A percentile compares a stretch with the other conserved stretches of the same genome.
Conservation (phyloP, 2,113 vertebrate genomes). For the Eonycteris spelaea region DNA sequence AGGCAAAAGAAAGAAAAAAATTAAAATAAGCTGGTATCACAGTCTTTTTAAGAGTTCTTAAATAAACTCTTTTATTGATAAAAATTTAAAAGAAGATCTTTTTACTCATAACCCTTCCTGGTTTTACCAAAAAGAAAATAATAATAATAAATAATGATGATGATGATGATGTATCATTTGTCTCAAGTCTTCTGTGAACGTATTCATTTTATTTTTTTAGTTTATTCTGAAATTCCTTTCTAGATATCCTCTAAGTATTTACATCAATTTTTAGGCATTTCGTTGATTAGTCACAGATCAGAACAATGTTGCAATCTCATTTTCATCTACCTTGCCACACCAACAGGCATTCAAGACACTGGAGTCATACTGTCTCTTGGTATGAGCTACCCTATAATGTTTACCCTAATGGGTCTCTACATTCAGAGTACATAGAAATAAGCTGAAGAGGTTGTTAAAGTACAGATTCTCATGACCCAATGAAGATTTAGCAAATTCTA, state of each 20-base stretch:
- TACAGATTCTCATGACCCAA: background rate
- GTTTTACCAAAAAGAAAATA: background rate
- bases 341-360: background rate
- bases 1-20: background rate
- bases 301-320: background rate
- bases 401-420: background rate
- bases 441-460: background rate
- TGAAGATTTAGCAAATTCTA: background rate
- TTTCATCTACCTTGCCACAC: background rate
- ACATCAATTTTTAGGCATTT: background rate
- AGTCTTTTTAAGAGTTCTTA: background rate
- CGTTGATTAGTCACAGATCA: background rate
- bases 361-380: background rate
- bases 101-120: background rate
- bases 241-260: background rate
- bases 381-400: background rate
- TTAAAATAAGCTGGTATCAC: background rate
- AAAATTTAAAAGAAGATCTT: background rate
- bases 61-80: background rate
- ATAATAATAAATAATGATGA: no score
- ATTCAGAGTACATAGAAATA: background rate
- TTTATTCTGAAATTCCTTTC: background rate
- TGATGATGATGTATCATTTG: background rate
- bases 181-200: background rate
- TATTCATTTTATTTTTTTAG: background rate